These are phyloP conservation scores for Glomeris maerens DNA, from an alignment of 1,140 invertebrate genomes.

Conservation along the genomic window DNA sequence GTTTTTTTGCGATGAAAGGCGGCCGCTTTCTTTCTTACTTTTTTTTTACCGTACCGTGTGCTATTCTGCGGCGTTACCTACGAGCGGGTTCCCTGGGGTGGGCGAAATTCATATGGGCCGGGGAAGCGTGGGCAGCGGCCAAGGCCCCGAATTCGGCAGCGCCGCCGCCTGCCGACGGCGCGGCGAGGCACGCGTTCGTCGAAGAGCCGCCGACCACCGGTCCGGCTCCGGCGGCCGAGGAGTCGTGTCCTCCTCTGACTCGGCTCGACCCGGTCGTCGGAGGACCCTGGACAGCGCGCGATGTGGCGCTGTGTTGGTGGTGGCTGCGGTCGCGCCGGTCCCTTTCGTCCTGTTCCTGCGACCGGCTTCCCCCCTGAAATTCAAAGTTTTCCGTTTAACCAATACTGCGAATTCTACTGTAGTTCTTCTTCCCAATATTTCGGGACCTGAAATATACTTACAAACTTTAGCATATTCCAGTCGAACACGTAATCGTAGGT, in stretches of 20 bases:
- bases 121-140: background rate
- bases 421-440: background rate
- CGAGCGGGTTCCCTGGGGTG: too few relatives aligned
- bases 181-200: background rate
- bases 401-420: background rate
- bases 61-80: too few relatives aligned
- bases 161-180: too few relatives aligned
- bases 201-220: conserved; percentile 3
- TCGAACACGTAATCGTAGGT: conserved; percentile 48
- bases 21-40: too few relatives aligned
- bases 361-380: conserved; percentile 9
- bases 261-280: conserved; percentile 9
- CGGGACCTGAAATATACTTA: conserved; percentile 5
- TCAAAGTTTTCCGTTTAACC: background rate
- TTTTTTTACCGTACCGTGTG: too few relatives aligned
- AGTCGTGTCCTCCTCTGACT: conserved; percentile 4
- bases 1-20: too few relatives aligned
- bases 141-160: too few relatives aligned
- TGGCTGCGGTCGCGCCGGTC: background rate
- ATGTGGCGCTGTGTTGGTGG: conserved; percentile 8
- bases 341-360: conserved; percentile 4
- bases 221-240: conserved; percentile 5
- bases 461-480: conserved; percentile 42
- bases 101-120: too few relatives aligned
- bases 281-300: background rate